These are phyloP conservation scores for Magallana ariakensis DNA, from an alignment of 1,140 invertebrate species.

Conservation along the genomic window DNA sequence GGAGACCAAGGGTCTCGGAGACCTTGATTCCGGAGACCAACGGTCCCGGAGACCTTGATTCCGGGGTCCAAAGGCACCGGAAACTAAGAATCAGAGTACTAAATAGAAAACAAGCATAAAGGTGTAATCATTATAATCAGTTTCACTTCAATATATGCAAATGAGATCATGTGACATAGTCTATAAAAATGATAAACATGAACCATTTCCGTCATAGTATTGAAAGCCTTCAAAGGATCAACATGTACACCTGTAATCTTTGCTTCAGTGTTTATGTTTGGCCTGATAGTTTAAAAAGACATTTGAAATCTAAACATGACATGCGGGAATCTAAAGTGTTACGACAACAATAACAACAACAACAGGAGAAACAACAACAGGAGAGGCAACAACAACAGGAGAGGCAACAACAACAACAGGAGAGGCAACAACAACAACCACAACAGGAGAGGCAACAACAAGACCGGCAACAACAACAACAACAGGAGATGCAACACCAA, in stretches of 20 bases:
- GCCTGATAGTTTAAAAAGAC: slow-evolving; percentile 25
- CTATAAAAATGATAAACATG: background rate
- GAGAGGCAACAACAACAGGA: no score
- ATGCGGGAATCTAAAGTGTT: background rate
- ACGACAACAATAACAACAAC: background rate
- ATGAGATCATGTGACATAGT: background rate
- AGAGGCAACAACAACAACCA: no score
- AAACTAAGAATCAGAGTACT: background rate
- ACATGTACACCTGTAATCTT: background rate
- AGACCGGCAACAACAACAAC: background rate
- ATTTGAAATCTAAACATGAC: background rate
- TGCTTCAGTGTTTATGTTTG: background rate
- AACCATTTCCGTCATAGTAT: background rate
- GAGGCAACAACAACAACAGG: no score
- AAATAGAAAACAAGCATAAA: no score
- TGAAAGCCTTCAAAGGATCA: background rate
- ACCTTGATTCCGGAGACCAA: background rate
- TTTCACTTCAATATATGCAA: background rate
- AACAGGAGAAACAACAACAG: background rate
- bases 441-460: no score
- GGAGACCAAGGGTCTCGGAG: background rate
- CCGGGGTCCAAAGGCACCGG: background rate
- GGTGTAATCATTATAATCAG: no score
- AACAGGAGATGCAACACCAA: no score
- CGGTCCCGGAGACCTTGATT: background rate